Evolutionary conservation across 2,888 invertebrate species (phyloP).

Genomic region (Drosophila stalkeri): DNA sequence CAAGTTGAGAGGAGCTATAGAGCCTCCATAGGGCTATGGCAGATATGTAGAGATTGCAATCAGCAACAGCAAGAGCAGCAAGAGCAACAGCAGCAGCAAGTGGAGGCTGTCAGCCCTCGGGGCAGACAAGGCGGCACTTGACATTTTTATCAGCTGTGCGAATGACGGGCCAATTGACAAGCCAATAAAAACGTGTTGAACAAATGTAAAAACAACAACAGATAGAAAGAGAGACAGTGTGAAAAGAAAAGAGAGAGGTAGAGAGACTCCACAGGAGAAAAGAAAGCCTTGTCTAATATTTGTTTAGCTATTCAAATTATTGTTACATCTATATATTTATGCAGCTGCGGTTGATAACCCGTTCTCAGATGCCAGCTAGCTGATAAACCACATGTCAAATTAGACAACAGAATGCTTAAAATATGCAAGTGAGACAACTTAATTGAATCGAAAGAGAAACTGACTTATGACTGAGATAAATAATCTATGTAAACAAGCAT

Average conservation of each 20-base stretch:
- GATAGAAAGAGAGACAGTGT: not conserved
- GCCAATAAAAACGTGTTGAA: conserved; percentile 50
- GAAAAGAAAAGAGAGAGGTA: not conserved
- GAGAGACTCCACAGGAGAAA: not conserved
- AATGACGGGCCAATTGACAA: conserved; percentile 49
- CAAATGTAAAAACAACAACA: conserved; percentile 44
- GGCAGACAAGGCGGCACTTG: conserved; percentile 44
- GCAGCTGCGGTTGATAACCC: conserved; percentile 47
- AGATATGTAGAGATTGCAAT: conserved; percentile 55
- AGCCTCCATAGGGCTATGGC: conserved; percentile 52
- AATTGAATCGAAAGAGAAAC: conserved; percentile 42
- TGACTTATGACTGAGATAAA: conserved; percentile 28
- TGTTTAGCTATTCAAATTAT: conserved; percentile 36
- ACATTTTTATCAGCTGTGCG: conserved; percentile 54
- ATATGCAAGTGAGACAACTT: conserved; percentile 47
- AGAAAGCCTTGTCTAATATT: conserved; percentile 43
- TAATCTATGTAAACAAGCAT: conserved; percentile 6
- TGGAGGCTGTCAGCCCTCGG: conserved; percentile 48
- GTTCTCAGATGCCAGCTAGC: conserved; percentile 52
- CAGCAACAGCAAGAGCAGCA: conserved; percentile 5
- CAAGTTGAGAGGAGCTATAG: conserved; percentile 44
- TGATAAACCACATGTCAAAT: conserved; percentile 59
- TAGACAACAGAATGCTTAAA: conserved; percentile 44
- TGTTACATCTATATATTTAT: conserved; percentile 18
- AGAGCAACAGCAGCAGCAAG: conserved; percentile 29